These are phyloP conservation scores for Coregonus suidteri DNA, from an alignment of 2,797 vertebrate species.

Conservation along the genomic window DNA sequence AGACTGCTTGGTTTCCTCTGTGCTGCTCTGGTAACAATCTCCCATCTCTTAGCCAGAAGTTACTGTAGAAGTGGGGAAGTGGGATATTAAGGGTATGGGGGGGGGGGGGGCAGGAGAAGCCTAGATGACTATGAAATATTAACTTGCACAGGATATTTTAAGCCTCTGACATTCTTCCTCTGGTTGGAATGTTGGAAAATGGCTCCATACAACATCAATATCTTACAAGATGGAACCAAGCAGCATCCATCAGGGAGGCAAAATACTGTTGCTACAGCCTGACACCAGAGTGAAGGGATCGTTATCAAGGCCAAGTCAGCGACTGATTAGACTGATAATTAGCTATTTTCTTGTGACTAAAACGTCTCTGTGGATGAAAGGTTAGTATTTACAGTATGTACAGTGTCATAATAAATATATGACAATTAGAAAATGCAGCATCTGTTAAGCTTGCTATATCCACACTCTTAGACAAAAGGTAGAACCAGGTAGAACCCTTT, in stretches of 20 bases:
- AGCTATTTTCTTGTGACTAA: neutral
- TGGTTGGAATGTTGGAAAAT: conserved; percentile 42
- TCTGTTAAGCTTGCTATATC: neutral
- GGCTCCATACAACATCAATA: conserved; percentile 30
- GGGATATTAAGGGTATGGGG: conserved; percentile 37
- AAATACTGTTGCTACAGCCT: neutral
- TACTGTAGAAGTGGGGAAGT: conserved; percentile 19
- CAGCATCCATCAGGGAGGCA: neutral
- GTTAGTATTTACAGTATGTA: neutral
- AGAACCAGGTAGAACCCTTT: too few relatives aligned
- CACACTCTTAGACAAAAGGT: too few relatives aligned
- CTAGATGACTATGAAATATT: conserved; percentile 72
- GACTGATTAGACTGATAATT: neutral
- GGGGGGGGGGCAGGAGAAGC: conserved; percentile 7
- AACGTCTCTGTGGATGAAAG: neutral
- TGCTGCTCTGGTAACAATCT: conserved; percentile 1
- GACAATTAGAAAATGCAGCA: neutral
- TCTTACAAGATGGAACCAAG: conserved; percentile 13
- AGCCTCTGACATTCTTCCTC: conserved; percentile 63
- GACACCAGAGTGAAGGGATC: neutral
- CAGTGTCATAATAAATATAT: neutral
- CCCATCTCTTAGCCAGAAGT: conserved; percentile 11
- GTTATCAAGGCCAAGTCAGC: conserved; percentile 9
- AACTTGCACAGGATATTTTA: conserved; percentile 67
- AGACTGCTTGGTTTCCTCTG: conserved; percentile 22